Base-by-base conservation (phyloP, 2,888 invertebrate genomes). In the Plusia festucae region DNA sequence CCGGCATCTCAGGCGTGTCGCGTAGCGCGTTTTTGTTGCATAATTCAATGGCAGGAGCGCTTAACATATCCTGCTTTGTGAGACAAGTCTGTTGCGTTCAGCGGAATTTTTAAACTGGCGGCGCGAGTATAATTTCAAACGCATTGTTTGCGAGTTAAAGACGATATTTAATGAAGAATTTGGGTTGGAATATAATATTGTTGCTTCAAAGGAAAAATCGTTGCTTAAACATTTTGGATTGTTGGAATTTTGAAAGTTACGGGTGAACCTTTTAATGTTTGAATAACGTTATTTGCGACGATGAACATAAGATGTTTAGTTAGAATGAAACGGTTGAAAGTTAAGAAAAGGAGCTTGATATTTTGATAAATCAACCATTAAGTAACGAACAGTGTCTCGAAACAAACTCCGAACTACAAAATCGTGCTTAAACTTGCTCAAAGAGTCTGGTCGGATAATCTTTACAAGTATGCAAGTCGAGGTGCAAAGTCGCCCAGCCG, bases 11-110 rank as follows among this genome's bases (percentile, higher is more conserved):
- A 71, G 75, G 75, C 70, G 72, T 82, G 85, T 83, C 83, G 82
- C 83, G 80, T 72, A 81, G 81, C 74, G 58, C 73, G 82, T 86
- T 85, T 85, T 86, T 87, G 85, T 86, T 89, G 84, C 87, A 88
- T 88, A 87, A 88, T 88, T 88, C 89, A 90, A 88, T 86, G 88
- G 87, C 78, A 79, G 82, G 81, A 82, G 81, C 78, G 86, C 78
- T 83, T 84, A 85, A 85, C 85, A 87, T 86, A 85, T 85, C 83
- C 81, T 79, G 73, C 83, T 82, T 81, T 84, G 85, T 82, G 77
- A 70, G 79, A 73, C 73, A 84, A 83, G 79, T 76, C 80, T 75
- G 78, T 65, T 59, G 62, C 73, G 76, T 68, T 77, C 80, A 70
- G 70, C 61, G 82, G 79, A 82, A 84, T 86, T 86, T 85, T 81